Evolutionary conservation across 2,888 invertebrate genomes (phyloP), one percentile per base, ranked within the genome.

Genomic region (Drosophila imparisetae): DNA sequence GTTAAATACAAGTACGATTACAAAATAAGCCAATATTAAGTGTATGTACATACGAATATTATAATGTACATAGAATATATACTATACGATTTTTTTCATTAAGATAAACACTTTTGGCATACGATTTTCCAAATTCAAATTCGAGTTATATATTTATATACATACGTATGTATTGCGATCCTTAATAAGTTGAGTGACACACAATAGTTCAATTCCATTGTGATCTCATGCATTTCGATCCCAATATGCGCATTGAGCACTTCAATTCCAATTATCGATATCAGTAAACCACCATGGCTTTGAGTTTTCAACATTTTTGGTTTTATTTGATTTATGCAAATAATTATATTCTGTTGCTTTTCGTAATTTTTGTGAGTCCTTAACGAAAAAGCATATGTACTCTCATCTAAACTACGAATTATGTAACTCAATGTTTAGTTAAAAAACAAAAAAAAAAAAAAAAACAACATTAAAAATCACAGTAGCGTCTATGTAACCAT

Each of bases 101-200:
- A 91, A 91, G 90, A 90, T 90, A 91, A 88, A 91, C 90, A 90
- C 90, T 82, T 88, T 86, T 81, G 82, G 83, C 83, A 83, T 86
- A 77, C 68, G 64, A 85, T 74, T 79, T 90, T 75, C 73, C 48
- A 85, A 80, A 81, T 89, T 84, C 13, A 57, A 45, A 48, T 68
- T 66, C 48, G 65, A 63, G 36, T 45, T 66, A 53, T 52, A 40
- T 67, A 53, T 36, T 15, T 45, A 70, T 63, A 49, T 29, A 36
- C 40, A 61, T 63, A 69, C 66, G 50, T 87, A 84, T 84, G 53
- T 87, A 84, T 84, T 85, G 90, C 72, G 86, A 85, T 88, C 78
- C 50, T 69, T 53, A 66, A 66, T 83, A 67, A 70, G 69, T 76
- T 66, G 72, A 65, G 59, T 30, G 30, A 65, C 27, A 48, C 53